Base-by-base conservation (phyloP, 1,140 invertebrate species). In the Caerostris extrusa region DNA sequence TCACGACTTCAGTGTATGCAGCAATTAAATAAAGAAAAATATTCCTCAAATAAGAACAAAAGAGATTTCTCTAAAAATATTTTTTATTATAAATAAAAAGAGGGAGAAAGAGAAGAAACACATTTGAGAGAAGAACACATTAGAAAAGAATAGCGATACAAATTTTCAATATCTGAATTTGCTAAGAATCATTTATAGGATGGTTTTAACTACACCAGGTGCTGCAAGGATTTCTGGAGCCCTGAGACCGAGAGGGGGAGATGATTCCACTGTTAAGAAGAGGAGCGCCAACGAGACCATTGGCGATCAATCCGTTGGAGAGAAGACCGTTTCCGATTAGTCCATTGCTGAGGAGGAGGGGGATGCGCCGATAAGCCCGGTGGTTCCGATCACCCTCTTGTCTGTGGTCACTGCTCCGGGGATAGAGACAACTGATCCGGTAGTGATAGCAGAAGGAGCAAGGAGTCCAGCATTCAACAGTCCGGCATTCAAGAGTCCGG, bases 401-500 rank as follows among this genome's bases (percentile, higher is more conserved):
- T 87, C 91, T 55, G 58, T 87, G 55, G 83, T 87, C 7, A 87
- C 60, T 4, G 91, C 91, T 34, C 91, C 91, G 0, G 91, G 91
- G 12, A 77, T 93, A n/a, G 83, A 6, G n/a, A 93, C 91, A 8
- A 77, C 57, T 10, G 82, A 87, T 10, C 61, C 58, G 3, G 67
- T 86, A 10, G 53, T 7, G 7, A 86, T 3, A 3, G 60, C 60
- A 5, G 34, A 10, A 50, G 86, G 58, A 0, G 86, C 7, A 0
- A 61, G 5, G 60, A 64, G 14, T 34, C 83, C 83, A 4, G 83
- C 56, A 58, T 58, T 85, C 7, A 67, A 12, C 3, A 67, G 12
- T n/a, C 71, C 71, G 17, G 8, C 3, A n/a, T 5, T 19, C 7
- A 91, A 7, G 82, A 81, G 77, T 64, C 86, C 86, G 10, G 90